Evolutionary conservation across 1,140 invertebrate genomes (phyloP).

Genomic region (Harpegnathos saltator): DNA sequence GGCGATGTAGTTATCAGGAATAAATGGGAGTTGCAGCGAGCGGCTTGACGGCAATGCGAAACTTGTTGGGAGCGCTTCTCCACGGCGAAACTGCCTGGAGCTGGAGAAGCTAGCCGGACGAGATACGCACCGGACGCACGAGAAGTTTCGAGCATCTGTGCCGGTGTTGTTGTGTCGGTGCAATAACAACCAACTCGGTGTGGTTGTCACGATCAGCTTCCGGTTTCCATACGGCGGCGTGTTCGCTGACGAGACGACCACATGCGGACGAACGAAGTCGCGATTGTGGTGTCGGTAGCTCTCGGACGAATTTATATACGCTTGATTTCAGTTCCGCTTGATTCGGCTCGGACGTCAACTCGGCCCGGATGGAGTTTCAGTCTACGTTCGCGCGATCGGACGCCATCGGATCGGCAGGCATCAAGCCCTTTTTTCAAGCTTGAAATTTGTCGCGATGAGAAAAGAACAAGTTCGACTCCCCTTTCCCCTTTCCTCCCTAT

Average conservation of each 20-base stretch:
- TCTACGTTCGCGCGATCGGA: not conserved
- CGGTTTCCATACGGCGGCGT: not conserved
- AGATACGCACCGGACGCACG: constrained; percentile 10
- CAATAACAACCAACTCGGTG: not conserved
- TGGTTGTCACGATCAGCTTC: not conserved
- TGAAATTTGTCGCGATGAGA: constrained; percentile 18
- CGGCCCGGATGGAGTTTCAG: constrained; percentile 10
- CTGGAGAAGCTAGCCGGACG: not conserved
- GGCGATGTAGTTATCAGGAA: constrained; percentile 22
- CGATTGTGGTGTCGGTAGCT: not conserved
- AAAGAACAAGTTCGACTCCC: not conserved
- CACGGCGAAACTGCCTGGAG: not conserved
- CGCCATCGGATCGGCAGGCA: not conserved
- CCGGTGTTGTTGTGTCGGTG: not conserved
- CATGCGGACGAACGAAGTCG: not conserved
- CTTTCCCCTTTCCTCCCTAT: too few relatives aligned
- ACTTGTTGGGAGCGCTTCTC: constrained; percentile 19
- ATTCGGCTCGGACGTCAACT: not conserved
- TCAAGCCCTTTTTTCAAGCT: not conserved
- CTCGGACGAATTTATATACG: not conserved
- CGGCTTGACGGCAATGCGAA: constrained; percentile 26
- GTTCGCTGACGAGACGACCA: not conserved
- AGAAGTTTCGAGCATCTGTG: constrained; percentile 24
- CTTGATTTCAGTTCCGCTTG: constrained; percentile 1
- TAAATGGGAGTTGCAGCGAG: constrained; percentile 5